A percentile compares a stretch with the other conserved stretches of the same genome.
Evolutionary conservation across 2,797 vertebrate species (phyloP).

Genomic region (Nyctibius grandis): DNA sequence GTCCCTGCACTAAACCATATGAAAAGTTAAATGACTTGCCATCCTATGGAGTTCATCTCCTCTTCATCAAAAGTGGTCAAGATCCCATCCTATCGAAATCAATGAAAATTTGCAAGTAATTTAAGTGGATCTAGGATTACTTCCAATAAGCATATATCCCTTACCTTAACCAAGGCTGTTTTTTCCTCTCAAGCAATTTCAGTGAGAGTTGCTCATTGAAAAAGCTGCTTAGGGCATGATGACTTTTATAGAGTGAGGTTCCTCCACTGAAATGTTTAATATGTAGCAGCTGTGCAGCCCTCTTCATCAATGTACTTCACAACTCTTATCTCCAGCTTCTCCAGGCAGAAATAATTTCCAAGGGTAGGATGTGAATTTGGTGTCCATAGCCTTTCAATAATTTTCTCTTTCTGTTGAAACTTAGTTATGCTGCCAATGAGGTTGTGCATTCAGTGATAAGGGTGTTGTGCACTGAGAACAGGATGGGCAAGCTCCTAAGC

Average conservation of each 20-base stretch:
- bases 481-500: background rate
- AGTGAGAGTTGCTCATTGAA: background rate
- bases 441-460: rapidly evolving
- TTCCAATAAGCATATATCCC: background rate
- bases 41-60: background rate
- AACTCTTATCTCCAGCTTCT: background rate
- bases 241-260: background rate
- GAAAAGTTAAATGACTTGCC: background rate
- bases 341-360: background rate
- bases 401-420: background rate
- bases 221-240: background rate
- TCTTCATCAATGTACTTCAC: background rate
- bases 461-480: rapidly evolving
- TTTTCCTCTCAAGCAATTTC: background rate
- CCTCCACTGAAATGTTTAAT: background rate
- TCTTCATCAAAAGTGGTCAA: background rate
- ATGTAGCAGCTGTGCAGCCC: background rate
- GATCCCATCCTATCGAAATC: background rate
- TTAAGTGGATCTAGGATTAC: background rate
- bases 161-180: background rate
- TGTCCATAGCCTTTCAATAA: background rate
- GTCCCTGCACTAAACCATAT: background rate
- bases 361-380: background rate
- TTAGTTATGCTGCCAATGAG: background rate
- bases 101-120: background rate